Base-by-base conservation (phyloP, 2,888 invertebrate species). In the Mimas tiliae region DNA sequence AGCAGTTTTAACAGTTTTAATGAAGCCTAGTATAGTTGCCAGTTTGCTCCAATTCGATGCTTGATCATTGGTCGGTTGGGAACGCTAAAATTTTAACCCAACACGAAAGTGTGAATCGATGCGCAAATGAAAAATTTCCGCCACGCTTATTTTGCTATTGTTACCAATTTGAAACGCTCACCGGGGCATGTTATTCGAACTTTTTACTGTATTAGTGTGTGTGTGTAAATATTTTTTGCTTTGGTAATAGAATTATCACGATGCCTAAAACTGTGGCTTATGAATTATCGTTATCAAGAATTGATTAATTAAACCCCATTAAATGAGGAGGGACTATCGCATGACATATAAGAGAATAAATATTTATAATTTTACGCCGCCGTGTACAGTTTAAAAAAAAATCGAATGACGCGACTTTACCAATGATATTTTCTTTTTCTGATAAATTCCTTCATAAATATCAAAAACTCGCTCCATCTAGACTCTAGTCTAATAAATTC, bases 61-160 rank as follows among this genome's bases (percentile, higher is more conserved):
- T 88, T 85, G 85, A 65, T 63, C 66, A 53, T 52, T 65, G 70
- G 73, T 80, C 77, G 77, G 77, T 67, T 64, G 63, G 68, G 72
- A 74, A 66, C 73, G 77, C 79, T 79, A 83, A 87, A 87, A 88
- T 86, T 83, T 82, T 84, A 85, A 86, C 83, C 89, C 79, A 88
- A 88, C 89, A 86, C 79, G 72, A 79, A 76, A 87, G 89, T 90
- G 90, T 88, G 90, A 91, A 91, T 83, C 87, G 83, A 79, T 80
- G 86, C 84, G 86, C 87, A 89, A 90, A 89, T 90, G 90, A 90
- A 91, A 91, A 89, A 88, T 86, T 88, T 89, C 86, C 85, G 79
- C 82, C 76, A 78, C 84, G 83, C 84, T 88, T 87, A 88, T 87
- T 88, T 85, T 76, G 82, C 87, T 85, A 87, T 89, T 90, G 89